Evolutionary conservation across 2,113 vertebrate genomes (phyloP), one percentile per base, ranked within the genome.

Genomic region (Promerops cafer): DNA sequence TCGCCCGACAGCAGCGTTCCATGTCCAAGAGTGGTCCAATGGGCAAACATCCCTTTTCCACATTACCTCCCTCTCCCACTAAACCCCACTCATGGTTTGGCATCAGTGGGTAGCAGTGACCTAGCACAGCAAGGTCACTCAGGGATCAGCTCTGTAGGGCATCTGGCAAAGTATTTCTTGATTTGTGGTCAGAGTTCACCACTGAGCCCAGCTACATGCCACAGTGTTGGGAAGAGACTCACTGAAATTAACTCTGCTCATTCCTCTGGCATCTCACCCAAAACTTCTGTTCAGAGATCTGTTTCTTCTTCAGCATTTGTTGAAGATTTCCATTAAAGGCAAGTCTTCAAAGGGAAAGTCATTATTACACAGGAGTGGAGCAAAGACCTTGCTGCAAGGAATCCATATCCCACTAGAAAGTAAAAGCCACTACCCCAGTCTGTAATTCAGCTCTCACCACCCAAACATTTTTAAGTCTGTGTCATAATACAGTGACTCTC

Each of bases 81-180:
- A 90, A 95, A 85, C 47, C 50, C 33, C 31, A 74, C 60, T 96
- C 64, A 61, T 72, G 60, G 82, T 81, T 93, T 96, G 93, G 79
- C 82, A 94, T 60, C 44, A 37, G 44, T 63, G 75, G 47, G 47
- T 50, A 94, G 57, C 47, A 60, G 24, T 53, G 81, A 65, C 81
- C 74, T 76, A 75, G 54, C 30, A 53, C 4, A 79, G 85, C 15
- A 0, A 90, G 84, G 87, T 94, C 82, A 88, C 50, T 90, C 7
- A 16, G 27, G 40, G 63, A 93, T 54, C 10, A 68, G 52, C 31
- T 77, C 47, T 59, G 30, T 56, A 66, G 33, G 39, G 52, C 60
- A 83, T 77, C 76, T 70, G 37, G 35, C 13, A 35, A 93, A 94
- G 30, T 26, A 63, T 72, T 89, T 79, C 21, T 82, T 85, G n/a